These are phyloP conservation scores for Nasua narica DNA, from an alignment of 2,797 vertebrate species.

Conservation along the genomic window DNA sequence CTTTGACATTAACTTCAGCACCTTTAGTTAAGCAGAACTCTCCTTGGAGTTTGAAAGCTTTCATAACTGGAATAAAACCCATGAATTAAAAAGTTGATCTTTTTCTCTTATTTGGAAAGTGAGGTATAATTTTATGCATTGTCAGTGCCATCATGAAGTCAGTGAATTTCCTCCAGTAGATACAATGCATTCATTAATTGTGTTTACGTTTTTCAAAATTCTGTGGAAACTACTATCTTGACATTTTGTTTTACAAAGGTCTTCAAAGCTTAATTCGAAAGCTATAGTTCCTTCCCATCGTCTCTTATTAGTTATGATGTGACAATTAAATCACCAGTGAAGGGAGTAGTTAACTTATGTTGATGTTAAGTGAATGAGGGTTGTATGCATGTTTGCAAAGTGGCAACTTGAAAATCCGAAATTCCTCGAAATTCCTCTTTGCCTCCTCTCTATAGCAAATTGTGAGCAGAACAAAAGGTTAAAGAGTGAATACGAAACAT, in stretches of 20 bases:
- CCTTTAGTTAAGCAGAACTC: neutral
- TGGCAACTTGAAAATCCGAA: neutral
- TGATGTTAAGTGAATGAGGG: neutral
- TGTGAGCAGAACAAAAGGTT: neutral
- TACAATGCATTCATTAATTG: neutral
- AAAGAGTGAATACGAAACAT: neutral
- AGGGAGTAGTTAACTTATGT: neutral
- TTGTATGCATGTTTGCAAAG: neutral
- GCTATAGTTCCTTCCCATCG: neutral
- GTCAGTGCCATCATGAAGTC: neutral
- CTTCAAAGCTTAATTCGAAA: neutral
- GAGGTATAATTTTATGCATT: neutral
- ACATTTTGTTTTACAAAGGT: neutral
- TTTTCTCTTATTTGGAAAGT: neutral
- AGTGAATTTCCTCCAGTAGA: neutral
- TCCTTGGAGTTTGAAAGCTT: neutral
- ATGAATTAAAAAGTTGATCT: neutral
- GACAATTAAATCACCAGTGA: neutral
- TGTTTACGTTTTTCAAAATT: neutral
- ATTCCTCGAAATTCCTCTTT: neutral
- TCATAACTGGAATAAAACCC: neutral
- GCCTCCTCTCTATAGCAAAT: neutral
- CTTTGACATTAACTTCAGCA: neutral
- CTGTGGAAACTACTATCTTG: neutral
- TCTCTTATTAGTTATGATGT: neutral